A percentile compares a stretch with the other conserved stretches of the same genome.
These are phyloP conservation scores for Drosophila ogumai DNA, from an alignment of 1,140 invertebrate genomes.

Conservation along the genomic window DNA sequence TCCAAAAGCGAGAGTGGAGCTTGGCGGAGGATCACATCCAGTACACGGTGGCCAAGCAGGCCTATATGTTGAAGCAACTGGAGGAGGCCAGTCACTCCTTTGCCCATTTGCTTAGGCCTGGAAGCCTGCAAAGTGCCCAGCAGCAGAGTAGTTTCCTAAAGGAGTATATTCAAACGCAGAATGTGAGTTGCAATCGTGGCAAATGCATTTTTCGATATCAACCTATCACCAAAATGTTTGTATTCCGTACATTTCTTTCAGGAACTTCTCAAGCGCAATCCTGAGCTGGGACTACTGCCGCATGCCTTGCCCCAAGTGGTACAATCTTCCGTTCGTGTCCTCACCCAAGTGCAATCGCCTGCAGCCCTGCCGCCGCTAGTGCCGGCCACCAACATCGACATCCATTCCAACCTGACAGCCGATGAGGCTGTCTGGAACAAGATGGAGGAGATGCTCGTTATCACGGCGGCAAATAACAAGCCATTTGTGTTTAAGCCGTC, in stretches of 20 bases:
- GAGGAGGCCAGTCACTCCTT: constrained; percentile 92
- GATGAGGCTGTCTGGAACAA: constrained; percentile 88
- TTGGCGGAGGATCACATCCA: constrained; percentile 97
- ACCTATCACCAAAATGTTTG: background rate
- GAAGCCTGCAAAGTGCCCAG: constrained; percentile 90
- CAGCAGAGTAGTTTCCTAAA: constrained; percentile 94
- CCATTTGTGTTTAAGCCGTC: constrained; percentile 92
- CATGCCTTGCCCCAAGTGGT: constrained; percentile 77
- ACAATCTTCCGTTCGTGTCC: constrained; percentile 76
- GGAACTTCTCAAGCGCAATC: constrained; percentile 73
- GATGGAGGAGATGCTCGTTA: constrained; percentile 92
- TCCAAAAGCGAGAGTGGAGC: constrained; percentile 92
- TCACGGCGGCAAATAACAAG: constrained; percentile 88
- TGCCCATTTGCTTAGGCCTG: constrained; percentile 90
- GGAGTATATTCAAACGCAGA: constrained; percentile 93
- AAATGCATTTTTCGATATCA: background rate
- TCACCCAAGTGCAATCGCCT: constrained; percentile 81
- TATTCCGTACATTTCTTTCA: constrained; percentile 4
- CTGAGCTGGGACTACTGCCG: constrained; percentile 73
- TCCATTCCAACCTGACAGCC: constrained; percentile 85
- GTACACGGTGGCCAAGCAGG: constrained; percentile 95
- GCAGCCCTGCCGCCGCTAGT: constrained; percentile 87
- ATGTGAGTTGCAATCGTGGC: constrained; percentile 44
- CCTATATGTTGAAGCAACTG: constrained; percentile 91
- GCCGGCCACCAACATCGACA: constrained; percentile 89